These are phyloP conservation scores for Psittacula derbiana DNA, from an alignment of 2,797 vertebrate genomes.

Conservation along the genomic window DNA sequence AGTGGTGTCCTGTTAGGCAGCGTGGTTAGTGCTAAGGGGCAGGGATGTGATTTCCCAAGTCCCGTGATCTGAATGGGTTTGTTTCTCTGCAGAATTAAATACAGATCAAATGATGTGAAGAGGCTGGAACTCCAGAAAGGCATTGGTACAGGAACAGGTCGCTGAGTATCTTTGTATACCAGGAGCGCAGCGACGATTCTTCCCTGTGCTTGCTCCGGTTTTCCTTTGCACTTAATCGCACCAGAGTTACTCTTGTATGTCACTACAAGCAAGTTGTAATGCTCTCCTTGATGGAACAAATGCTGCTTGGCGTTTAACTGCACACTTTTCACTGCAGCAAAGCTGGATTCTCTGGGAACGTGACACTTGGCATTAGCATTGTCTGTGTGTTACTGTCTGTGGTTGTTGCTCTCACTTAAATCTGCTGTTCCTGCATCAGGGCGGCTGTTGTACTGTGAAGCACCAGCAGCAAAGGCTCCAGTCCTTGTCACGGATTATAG, in stretches of 20 bases:
- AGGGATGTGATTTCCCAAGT: background rate
- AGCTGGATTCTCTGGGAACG: background rate
- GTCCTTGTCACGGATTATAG: background rate
- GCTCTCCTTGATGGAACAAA: background rate
- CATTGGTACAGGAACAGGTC: background rate
- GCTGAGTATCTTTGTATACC: background rate
- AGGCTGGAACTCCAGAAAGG: background rate
- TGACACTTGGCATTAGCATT: background rate
- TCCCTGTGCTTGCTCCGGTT: background rate
- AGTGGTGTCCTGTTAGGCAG: fast-evolving
- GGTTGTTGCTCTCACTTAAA: background rate
- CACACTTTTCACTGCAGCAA: background rate
- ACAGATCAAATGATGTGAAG: background rate
- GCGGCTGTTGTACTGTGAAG: background rate
- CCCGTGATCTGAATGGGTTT: background rate
- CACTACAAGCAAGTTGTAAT: background rate
- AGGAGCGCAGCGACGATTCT: background rate
- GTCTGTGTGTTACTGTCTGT: background rate
- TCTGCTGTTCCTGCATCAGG: background rate
- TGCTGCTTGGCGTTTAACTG: background rate
- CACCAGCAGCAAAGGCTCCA: background rate
- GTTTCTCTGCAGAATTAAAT: background rate
- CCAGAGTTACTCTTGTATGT: background rate
- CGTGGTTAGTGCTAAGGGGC: background rate
- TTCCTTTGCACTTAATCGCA: background rate